Conservation (phyloP, 2,113 vertebrate species). For the Zosterops pallidus region DNA sequence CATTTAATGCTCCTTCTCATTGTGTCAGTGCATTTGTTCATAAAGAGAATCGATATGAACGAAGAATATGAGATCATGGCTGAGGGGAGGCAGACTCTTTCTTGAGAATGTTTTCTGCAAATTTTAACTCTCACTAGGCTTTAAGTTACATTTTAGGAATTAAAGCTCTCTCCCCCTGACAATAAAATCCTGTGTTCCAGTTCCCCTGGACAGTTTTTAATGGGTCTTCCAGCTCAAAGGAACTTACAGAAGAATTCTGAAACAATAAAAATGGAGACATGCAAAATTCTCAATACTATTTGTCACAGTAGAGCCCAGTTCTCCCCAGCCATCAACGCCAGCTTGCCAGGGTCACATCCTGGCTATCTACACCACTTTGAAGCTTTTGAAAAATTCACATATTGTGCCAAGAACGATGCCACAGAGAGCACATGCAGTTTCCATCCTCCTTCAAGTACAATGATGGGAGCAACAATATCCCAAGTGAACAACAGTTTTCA, state of each 20-base stretch:
- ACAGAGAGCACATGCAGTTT: background rate
- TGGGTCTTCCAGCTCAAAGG: background rate
- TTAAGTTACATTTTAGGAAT: background rate
- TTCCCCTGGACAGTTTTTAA: background rate
- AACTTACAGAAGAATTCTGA: background rate
- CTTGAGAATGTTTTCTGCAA: background rate
- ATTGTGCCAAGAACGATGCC: background rate
- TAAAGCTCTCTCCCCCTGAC: background rate
- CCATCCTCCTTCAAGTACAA: background rate
- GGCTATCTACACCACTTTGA: background rate
- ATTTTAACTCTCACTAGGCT: background rate
- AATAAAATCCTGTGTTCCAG: background rate
- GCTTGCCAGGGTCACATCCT: background rate
- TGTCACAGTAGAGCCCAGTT: background rate
- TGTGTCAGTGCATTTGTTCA: background rate
- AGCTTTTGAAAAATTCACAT: background rate
- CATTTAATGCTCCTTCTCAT: background rate
- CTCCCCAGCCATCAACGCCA: background rate
- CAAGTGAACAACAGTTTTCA: background rate
- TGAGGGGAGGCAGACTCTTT: background rate
- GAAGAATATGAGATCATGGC: background rate
- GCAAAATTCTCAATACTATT: background rate
- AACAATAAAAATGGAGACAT: background rate
- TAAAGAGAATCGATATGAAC: background rate
- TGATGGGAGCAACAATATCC: background rate